Evolutionary conservation across 2,113 vertebrate species (phyloP), one percentile per base, ranked within the genome.

Genomic region (Mustelus asterias): DNA sequence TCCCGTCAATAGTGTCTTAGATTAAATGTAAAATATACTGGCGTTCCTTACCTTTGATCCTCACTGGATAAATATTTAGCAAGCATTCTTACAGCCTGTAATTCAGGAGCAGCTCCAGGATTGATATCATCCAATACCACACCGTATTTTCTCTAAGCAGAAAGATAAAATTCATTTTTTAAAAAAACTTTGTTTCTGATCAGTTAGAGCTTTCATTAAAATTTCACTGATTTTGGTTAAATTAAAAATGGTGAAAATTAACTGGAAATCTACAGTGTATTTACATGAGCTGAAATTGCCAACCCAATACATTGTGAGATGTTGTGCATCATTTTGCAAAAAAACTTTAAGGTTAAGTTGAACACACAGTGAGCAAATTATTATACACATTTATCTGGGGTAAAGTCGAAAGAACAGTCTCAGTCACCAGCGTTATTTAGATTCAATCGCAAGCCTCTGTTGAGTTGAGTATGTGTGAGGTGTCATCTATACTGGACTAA

Each of bases 91-190:
- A 99, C 98, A 0, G 99, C 99, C 86, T 99, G 99, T 2, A 99
- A 98, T 96, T 99, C 99, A 0, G 98, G 97, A 0, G 97, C 96
- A 0, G 98, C 98, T 1, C 60, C 98, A 22, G 96, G 95, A 95
- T 98, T 98, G 94, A 99, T 98, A 96, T 99, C 99, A 85, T 99
- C 99, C 97, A 99, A 97, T 0, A 99, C 99, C 8, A 99, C 99
- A 0, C 98, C 99, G 0, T 98, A 99, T 83, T 99, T 99, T 72
- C 98, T 98, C 99, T 99, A 44, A 0, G 9, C 5, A 20, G 0
- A 90, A 26, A 0, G 0, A 14, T 58, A 1, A n/a, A 0, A 0
- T 14, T 83, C 18, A 63, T 76, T 33, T n/a, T n/a, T n/a, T n/a
- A n/a, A n/a, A 90, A 22, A 6, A 54, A 63, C 24, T 83, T 29